Base-by-base conservation (phyloP, 2,797 vertebrate species). In the Brachymystax lenok region DNA sequence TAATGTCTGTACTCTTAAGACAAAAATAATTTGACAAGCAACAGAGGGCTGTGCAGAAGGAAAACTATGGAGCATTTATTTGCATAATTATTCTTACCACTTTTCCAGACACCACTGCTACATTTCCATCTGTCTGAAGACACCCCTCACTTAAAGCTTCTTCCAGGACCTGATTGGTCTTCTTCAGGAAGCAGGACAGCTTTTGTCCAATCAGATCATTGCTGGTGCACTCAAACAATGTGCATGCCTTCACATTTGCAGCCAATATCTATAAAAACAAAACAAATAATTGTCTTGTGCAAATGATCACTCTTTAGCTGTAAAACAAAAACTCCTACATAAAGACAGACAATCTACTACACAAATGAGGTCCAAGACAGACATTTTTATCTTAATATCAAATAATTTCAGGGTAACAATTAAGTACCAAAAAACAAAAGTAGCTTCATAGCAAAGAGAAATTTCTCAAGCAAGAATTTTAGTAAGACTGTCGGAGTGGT, bases 191-290 rank as follows among this genome's bases (percentile, higher is more conserved):
- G 33, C 64, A 81, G 0, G 92, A 90, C 73, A 99, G 88, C 74
- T 91, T 95, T 88, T 92, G 94, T 56, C 96, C 97, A 78, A 96
- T 94, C 79, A 99, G 84, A 28, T 96, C 95, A 16, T 88, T 77
- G 68, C 90, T 83, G n/a, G 90, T 92, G 77, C 92, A 95, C 61
- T 96, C 95, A 86, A 99, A 94, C 67, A 98, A 86, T 74, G 88
- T 94, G 88, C 94, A 96, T 3, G 97, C 97, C 88, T 92, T 92
- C 76, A 97, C 93, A 68, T 97, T 98, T 77, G 94, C 96, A 75
- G 96, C 94, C 21, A 96, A 82, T 89, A 99, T 95, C 98, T 98
- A 78, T 35, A 74, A 79, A 75, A 72, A 78, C 71, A 72, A 6
- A 19, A 83, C 71, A 75, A 74, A 46, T 0, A 74, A 19, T 59